Percentiles rank a stretch among this genome's conserved stretches.
Conservation (phyloP, 2,113 vertebrate species). For the Echinops telfairi region DNA sequence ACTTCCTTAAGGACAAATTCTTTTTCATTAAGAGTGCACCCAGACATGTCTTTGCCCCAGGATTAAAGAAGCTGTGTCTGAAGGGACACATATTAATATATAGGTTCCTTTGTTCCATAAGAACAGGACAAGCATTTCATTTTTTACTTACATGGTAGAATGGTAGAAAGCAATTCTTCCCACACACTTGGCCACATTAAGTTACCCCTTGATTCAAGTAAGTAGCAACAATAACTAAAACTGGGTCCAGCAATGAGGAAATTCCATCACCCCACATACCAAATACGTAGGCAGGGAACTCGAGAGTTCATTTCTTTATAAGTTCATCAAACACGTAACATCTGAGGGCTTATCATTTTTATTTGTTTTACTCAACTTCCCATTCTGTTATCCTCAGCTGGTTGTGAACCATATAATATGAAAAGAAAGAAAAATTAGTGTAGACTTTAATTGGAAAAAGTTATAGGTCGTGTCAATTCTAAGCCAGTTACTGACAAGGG, state of each 20-base stretch:
- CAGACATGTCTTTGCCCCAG: background rate
- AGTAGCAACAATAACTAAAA: background rate
- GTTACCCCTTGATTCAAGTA: background rate
- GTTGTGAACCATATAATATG: background rate
- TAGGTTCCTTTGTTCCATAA: background rate
- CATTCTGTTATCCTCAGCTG: background rate
- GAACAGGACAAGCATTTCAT: background rate
- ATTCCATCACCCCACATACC: background rate
- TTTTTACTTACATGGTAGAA: background rate
- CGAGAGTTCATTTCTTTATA: background rate
- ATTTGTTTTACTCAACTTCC: background rate
- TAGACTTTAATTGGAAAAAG: slow-evolving; percentile 6
- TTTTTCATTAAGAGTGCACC: background rate
- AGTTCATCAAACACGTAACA: background rate
- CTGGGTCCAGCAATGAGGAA: background rate
- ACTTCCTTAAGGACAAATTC: background rate
- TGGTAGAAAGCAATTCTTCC: background rate
- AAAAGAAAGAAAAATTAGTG: background rate
- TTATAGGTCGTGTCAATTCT: background rate
- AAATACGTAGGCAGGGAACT: background rate
- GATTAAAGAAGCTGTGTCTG: background rate
- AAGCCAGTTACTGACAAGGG: background rate
- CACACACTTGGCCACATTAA: background rate
- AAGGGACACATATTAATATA: background rate
- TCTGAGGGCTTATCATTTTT: background rate